Conservation (phyloP, 2,797 vertebrate species). For the Hoplostethus mediterraneus region DNA sequence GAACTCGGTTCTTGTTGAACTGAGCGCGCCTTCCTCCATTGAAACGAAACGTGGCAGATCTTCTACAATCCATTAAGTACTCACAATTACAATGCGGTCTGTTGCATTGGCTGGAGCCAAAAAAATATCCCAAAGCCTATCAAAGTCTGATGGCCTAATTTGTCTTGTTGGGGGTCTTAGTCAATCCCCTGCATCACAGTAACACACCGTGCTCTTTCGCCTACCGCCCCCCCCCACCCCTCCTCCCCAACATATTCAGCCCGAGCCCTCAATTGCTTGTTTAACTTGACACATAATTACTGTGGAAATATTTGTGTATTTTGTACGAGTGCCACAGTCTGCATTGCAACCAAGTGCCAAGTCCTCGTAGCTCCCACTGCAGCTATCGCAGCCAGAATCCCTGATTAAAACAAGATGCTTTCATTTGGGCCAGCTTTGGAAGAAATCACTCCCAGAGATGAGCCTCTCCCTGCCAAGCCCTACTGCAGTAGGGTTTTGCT, state of each 20-base stretch:
- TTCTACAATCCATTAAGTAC: constrained; percentile 74
- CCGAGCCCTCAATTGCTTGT: constrained; percentile 86
- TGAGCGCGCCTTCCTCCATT: constrained; percentile 75
- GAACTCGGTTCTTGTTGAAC: constrained; percentile 78
- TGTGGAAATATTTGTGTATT: constrained; percentile 90
- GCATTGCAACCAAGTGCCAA: constrained; percentile 83
- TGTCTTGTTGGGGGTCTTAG: constrained; percentile 82
- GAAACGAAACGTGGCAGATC: constrained; percentile 79
- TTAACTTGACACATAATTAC: constrained; percentile 91
- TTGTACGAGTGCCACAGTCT: constrained; percentile 87
- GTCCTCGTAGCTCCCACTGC: constrained; percentile 84
- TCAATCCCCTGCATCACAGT: constrained; percentile 71
- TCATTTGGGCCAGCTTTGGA: constrained; percentile 86
- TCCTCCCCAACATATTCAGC: constrained; percentile 74
- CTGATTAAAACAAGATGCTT: constrained; percentile 91
- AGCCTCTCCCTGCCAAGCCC: constrained; percentile 82
- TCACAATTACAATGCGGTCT: constrained; percentile 78
- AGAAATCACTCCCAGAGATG: constrained; percentile 87
- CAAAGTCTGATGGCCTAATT: constrained; percentile 83
- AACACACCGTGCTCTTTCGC: constrained; percentile 70
- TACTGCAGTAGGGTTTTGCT: constrained; percentile 72
- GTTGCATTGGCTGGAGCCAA: constrained; percentile 70
- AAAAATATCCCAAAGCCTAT: constrained; percentile 72
- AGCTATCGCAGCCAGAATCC: constrained; percentile 85
- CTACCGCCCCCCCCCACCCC: constrained; percentile 57